Conservation (phyloP, 2,113 vertebrate genomes). For the Engystomops pustulosus region DNA sequence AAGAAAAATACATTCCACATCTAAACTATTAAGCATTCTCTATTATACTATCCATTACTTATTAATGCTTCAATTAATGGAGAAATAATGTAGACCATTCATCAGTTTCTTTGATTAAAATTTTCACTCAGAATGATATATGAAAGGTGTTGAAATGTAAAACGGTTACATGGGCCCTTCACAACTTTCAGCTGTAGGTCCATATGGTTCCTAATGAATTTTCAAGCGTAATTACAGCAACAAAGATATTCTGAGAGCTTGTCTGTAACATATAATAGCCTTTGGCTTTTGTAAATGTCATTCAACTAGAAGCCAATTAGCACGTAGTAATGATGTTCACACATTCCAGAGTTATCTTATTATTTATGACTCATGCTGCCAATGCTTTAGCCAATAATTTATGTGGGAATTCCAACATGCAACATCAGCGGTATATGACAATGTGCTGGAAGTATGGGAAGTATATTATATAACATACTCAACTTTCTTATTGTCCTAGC, state of each 20-base stretch:
- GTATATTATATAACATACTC: neutral
- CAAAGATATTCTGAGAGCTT: neutral
- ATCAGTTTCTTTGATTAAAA: neutral
- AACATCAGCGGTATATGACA: neutral
- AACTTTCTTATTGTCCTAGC: neutral
- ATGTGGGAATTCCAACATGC: neutral
- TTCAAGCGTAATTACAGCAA: neutral
- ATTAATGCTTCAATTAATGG: slow-evolving; percentile 2
- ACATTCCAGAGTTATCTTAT: slow-evolving; percentile 27
- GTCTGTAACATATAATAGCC: slow-evolving; percentile 7
- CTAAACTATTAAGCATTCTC: neutral
- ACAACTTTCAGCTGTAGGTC: neutral
- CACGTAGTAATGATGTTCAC: slow-evolving; percentile 3
- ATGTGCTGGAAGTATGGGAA: neutral
- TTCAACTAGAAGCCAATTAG: slow-evolving; percentile 22
- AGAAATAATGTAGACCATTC: neutral
- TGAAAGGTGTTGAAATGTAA: neutral
- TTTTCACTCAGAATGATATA: neutral
- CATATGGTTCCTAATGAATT: neutral
- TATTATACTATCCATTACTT: neutral
- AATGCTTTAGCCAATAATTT: neutral
- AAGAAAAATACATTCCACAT: no score
- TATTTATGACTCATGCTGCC: neutral
- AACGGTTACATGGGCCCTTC: neutral
- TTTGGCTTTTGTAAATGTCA: slow-evolving; percentile 27